Conservation (phyloP, 1,140 invertebrate genomes). For the Pseudomyrmex dendroicus region DNA sequence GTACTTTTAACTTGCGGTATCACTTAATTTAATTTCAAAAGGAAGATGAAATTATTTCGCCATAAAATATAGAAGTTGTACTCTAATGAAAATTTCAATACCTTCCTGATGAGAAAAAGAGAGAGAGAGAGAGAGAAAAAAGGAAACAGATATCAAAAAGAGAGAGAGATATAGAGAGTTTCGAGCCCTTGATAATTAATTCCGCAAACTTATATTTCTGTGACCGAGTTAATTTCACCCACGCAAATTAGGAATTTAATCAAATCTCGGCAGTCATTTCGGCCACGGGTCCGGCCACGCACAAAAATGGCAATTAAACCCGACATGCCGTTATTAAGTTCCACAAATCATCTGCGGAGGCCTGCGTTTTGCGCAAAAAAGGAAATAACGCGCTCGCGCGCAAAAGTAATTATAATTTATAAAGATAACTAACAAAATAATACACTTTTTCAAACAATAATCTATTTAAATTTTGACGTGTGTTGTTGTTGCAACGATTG, state of each 20-base stretch:
- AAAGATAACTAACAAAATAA: neutral
- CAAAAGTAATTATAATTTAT: conserved; percentile 33
- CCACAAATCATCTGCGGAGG: conserved; percentile 41
- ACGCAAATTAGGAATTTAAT: conserved; percentile 72
- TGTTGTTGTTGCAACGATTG: too few relatives aligned
- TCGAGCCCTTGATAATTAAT: conserved; percentile 68
- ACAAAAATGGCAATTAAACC: conserved; percentile 67
- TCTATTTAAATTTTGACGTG: too few relatives aligned
- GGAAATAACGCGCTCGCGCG: too few relatives aligned
- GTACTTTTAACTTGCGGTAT: conserved; percentile 35
- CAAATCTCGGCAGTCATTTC: conserved; percentile 65
- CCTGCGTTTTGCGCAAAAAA: conserved; percentile 1
- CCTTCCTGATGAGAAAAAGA: conserved; percentile 51
- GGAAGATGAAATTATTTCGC: conserved; percentile 49
- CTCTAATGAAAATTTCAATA: conserved; percentile 70
- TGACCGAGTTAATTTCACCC: conserved; percentile 67
- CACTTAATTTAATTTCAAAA: conserved; percentile 59
- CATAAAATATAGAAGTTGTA: conserved; percentile 67
- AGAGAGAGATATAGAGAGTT: conserved; percentile 23
- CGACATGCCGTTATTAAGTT: conserved; percentile 55
- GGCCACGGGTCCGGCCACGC: conserved; percentile 6
- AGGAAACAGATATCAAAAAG: too few relatives aligned
- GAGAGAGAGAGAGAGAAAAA: too few relatives aligned
- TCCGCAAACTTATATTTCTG: conserved; percentile 70
- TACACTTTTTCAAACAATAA: too few relatives aligned